These are phyloP conservation scores for Coilia nasus DNA, from an alignment of 2,797 vertebrate genomes.

Conservation along the genomic window DNA sequence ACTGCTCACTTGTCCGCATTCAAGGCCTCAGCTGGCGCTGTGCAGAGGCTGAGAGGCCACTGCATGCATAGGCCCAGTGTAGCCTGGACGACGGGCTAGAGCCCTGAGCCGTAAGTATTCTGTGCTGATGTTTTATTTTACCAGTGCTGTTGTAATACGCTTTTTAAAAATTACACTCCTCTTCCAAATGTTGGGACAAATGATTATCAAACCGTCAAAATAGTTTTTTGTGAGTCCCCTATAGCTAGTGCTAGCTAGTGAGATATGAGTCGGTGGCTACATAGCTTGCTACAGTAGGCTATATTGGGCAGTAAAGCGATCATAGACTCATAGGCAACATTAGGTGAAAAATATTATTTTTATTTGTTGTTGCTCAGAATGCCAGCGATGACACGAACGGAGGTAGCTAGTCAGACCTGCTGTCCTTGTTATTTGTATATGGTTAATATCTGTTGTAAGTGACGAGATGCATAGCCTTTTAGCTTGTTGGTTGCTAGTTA, in stretches of 20 bases:
- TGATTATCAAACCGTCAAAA: constrained; percentile 27
- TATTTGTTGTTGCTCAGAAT: background rate
- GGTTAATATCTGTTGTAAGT: background rate
- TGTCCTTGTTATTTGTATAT: background rate
- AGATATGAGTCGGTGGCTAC: too few species aligned
- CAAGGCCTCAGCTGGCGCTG: constrained; percentile 37
- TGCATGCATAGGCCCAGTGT: constrained; percentile 52
- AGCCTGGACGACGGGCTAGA: constrained; percentile 54
- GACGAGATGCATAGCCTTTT: background rate
- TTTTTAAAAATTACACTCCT: background rate
- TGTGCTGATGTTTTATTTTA: background rate
- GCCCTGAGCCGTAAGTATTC: constrained; percentile 68
- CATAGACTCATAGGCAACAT: background rate
- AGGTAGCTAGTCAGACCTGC: background rate
- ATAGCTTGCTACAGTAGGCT: background rate
- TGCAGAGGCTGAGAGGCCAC: constrained; percentile 43
- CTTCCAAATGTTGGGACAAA: constrained; percentile 32
- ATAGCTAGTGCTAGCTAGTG: background rate
- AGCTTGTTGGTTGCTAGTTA: constrained; percentile 15
- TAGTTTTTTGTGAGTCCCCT: background rate
- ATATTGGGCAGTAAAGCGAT: background rate
- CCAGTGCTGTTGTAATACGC: background rate
- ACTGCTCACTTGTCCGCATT: constrained; percentile 46
- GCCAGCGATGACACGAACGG: too few species aligned
- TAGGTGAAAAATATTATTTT: background rate